Percentiles rank a stretch among this genome's conserved stretches.
These are phyloP conservation scores for Phoxinus dragarum DNA, from an alignment of 2,797 vertebrate genomes.

Conservation along the genomic window DNA sequence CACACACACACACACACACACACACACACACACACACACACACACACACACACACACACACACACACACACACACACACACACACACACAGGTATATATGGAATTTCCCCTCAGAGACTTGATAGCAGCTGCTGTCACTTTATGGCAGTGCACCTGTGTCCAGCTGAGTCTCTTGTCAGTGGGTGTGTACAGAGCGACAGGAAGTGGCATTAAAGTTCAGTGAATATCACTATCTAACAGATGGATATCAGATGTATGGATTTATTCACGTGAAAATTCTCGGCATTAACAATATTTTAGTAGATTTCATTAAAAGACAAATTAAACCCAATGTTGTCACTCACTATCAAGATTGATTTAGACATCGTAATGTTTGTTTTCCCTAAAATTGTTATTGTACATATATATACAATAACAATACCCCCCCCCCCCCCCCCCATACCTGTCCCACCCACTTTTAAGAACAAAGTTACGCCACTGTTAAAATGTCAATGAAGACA, in stretches of 20 bases:
- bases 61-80: background rate
- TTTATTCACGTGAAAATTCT: too few relatives aligned
- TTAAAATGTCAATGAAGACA: background rate
- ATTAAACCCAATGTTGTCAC: too few relatives aligned
- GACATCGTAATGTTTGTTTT: too few relatives aligned
- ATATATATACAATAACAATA: too few relatives aligned
- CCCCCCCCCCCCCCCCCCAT: too few relatives aligned
- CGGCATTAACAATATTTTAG: too few relatives aligned
- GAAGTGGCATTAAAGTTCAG: conserved; percentile 16
- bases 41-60: background rate
- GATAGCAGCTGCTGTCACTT: conserved; percentile 46
- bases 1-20: conserved; percentile 27
- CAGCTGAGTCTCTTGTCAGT: conserved; percentile 40
- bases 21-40: background rate
- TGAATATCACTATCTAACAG: background rate
- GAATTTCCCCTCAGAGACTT: conserved; percentile 35
- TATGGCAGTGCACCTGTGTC: conserved; percentile 39
- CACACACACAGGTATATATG: conserved; percentile 18
- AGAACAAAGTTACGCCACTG: too few relatives aligned
- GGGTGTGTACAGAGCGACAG: conserved; percentile 15
- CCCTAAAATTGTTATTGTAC: too few relatives aligned
- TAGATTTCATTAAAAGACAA: too few relatives aligned
- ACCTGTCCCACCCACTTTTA: too few relatives aligned
- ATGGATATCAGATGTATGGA: background rate
- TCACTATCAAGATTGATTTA: too few relatives aligned